A percentile compares a stretch with the other conserved stretches of the same genome.
Conservation (phyloP, 2,113 vertebrate genomes). For the Channa argus region DNA sequence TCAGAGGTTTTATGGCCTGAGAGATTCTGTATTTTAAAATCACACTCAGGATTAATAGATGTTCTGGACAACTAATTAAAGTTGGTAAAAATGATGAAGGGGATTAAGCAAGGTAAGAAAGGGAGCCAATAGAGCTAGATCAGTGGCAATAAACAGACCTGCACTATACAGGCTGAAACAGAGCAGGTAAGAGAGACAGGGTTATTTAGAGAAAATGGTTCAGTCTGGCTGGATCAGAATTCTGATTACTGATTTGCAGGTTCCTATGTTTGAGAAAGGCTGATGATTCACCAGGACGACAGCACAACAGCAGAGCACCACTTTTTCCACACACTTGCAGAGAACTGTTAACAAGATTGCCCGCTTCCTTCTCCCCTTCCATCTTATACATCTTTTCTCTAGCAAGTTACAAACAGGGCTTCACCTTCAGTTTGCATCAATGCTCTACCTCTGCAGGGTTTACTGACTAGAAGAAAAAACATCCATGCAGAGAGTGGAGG, state of each 20-base stretch:
- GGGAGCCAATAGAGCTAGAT: constrained; percentile 52
- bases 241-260: no score
- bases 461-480: no score
- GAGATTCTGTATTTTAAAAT: constrained; percentile 57
- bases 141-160: constrained; percentile 49
- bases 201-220: constrained; percentile 15
- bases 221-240: background rate
- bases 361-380: no score
- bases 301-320: constrained; percentile 37
- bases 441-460: no score
- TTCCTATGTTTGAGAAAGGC: no score
- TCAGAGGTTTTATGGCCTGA: constrained; percentile 28
- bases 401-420: no score
- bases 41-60: constrained; percentile 64
- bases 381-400: no score
- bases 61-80: constrained; percentile 72
- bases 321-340: constrained; percentile 34
- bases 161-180: constrained; percentile 19
- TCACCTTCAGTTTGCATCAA: no score
- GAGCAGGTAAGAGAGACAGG: constrained; percentile 20
- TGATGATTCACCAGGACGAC: constrained; percentile 41
- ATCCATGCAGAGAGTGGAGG: no score
- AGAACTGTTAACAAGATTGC: constrained; percentile 44
- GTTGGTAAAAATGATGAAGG: constrained; percentile 62
- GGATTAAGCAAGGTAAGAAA: constrained; percentile 59